Evolutionary conservation across 2,113 vertebrate genomes (phyloP), one percentile per base, ranked within the genome.

Genomic region (Vombatus ursinus): DNA sequence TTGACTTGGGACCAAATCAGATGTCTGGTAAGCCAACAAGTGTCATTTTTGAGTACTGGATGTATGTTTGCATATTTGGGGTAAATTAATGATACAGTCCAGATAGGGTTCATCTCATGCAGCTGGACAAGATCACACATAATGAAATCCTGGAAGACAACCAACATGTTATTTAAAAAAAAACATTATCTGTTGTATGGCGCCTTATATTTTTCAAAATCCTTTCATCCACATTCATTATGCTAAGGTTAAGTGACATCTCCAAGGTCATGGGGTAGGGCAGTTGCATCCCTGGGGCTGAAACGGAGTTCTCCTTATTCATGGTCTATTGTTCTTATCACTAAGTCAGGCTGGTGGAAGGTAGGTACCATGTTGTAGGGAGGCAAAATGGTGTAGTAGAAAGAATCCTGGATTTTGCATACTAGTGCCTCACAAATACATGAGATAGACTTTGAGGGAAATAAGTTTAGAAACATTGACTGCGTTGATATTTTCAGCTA

Each of bases 191-290:
- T 93, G 25, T 28, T 92, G 53, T 94, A 44, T 44, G n/a, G 47
- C 44, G 93, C 90, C 26, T 84, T 96, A 22, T 51, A 92, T 54
- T 95, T 89, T 94, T 68, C 91, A 90, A 90, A 91, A 77, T 50
- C 50, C 89, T 92, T 44, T 84, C 16, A 12, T 92, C 90, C 54
- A 49, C 44, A 53, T 77, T 51, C 50, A 25, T 92, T 94, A 37
- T 94, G n/a, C 92, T 49, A 90, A 92, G 95, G 95, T 90, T 25
- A 89, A 94, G 10, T 50, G 57, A 2, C 50, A 92, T 96, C n/a
- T 51, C 23, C 52, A 77, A 94, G 52, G 8, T 25, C 25, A 53
- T 50, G 23, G 8, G n/a, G n/a, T 52, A 89, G 84, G 44, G 28
- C 9, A 0, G 2, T 84, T 90, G 28, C 47, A 94, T 90, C 31